Percentiles rank a stretch among this genome's conserved stretches.
These are phyloP conservation scores for Nyctereutes procyonoides DNA, from an alignment of 2,113 vertebrate species.

Conservation along the genomic window DNA sequence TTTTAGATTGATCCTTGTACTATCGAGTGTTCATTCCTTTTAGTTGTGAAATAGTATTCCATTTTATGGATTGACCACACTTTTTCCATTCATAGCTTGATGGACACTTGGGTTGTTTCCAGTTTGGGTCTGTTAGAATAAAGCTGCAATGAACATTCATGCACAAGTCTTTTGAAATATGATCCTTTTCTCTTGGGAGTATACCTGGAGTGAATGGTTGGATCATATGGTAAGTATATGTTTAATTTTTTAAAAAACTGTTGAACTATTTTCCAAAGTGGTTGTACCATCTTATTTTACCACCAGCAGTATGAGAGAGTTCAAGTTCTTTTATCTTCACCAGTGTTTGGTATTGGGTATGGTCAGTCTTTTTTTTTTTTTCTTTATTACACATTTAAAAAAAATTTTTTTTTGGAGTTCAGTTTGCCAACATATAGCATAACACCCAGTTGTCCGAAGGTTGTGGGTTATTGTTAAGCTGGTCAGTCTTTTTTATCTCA, in stretches of 20 bases:
- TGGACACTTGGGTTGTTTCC: not conserved
- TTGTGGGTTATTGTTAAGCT: not conserved
- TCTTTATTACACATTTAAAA: too few relatives aligned
- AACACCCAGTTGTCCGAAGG: too few relatives aligned
- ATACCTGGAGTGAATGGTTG: not conserved
- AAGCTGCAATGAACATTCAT: not conserved
- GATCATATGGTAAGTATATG: not conserved
- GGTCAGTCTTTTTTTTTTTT: not conserved
- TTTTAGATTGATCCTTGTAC: not conserved
- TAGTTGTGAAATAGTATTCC: not conserved
- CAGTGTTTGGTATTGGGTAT: not conserved
- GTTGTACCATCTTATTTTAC: not conserved
- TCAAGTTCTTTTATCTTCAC: not conserved
- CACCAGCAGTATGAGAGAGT: not conserved
- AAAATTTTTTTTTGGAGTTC: too few relatives aligned
- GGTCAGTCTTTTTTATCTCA: not conserved
- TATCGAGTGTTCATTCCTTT: constrained; percentile 10
- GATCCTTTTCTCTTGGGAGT: constrained; percentile 11
- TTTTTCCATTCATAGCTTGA: not conserved
- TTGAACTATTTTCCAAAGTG: not conserved
- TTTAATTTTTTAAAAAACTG: constrained; percentile 38
- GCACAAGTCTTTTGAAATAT: not conserved
- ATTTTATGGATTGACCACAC: not conserved
- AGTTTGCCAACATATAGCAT: too few relatives aligned
- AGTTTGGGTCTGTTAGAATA: not conserved